A percentile compares a stretch with the other conserved stretches of the same genome.
Conservation (phyloP, 2,797 vertebrate genomes). For the Cuculus canorus region DNA sequence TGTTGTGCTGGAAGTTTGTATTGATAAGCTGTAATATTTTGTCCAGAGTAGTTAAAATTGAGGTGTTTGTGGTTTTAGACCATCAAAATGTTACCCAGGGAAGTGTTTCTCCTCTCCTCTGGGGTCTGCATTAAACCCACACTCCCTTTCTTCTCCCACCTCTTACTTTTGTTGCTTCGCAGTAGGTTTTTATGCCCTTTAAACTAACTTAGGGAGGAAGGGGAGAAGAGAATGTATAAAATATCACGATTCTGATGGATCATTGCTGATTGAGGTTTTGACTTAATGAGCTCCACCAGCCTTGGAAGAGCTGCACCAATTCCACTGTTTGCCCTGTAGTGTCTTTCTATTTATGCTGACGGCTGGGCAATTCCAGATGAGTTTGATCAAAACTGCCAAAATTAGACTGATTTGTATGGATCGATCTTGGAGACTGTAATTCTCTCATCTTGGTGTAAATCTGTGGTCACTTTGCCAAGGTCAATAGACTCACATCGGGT, state of each 20-base stretch:
- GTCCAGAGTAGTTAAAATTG: neutral
- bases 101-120: neutral
- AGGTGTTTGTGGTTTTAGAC: neutral
- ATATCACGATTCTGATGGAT: neutral
- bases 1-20: neutral
- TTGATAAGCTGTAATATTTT: constrained; percentile 6
- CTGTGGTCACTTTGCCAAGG: neutral
- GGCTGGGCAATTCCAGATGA: neutral
- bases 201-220: neutral
- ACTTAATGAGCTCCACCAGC: neutral
- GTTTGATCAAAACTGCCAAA: neutral
- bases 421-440: rapidly evolving
- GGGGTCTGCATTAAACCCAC: neutral
- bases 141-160: neutral
- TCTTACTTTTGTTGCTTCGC: neutral
- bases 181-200: neutral
- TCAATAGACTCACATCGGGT: rapidly evolving
- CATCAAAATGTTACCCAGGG: neutral
- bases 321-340: rapidly evolving
- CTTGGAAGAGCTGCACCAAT: neutral
- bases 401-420: neutral
- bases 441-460: neutral
- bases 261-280: neutral
- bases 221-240: neutral
- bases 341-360: neutral